Evolutionary conservation across 1,140 invertebrate species (phyloP), one percentile per base, ranked within the genome.

Genomic region (Macrocentrus cingulum): DNA sequence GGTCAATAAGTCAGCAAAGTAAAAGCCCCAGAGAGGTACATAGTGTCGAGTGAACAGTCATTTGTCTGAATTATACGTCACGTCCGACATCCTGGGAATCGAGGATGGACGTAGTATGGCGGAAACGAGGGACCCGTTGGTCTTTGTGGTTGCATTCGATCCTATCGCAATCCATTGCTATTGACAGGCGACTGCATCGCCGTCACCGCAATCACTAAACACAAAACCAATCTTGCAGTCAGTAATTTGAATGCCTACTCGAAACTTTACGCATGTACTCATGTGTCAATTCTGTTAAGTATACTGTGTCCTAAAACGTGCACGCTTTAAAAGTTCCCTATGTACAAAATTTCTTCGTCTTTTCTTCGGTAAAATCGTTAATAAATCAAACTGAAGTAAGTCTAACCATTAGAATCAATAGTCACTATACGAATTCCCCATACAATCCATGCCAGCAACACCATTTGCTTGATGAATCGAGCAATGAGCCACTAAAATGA

Each of bases 61-160:
- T 32, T 32, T 34, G 52, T 46, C 32, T 65, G 56, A 67, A 65
- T 65, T 65, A 65, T 68, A 67, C 44, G 63, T 49, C 23, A 34
- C 13, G 23, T 51, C 44, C 49, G 46, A 50, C 48, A 58, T 22
- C 23, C 25, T 15, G 16, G 44, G 25, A 45, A 50, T 23, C 22
- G 36, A 20, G 22, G 23, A 44, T 42, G 36, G 36, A 19, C 18
- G 11, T 18, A 4, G 29, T n/a, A 18, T 8, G 5, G 32, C 29
- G 49, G 41, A 50, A 54, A 53, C 37, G 6, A 41, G 37, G 55
- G 49, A 57, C 41, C 34, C 25, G 45, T 60, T 57, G 60, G 61
- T 50, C 61, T 60, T 63, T 42, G 61, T 20, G 61, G 57, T 60
- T 57, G 11, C 48, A 54, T 53, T 45, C 58, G 37, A 63, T 63